phyloP scores from a whole-genome alignment of 1,140 invertebrate genomes.

The Geopemphigus sp. region DNA sequence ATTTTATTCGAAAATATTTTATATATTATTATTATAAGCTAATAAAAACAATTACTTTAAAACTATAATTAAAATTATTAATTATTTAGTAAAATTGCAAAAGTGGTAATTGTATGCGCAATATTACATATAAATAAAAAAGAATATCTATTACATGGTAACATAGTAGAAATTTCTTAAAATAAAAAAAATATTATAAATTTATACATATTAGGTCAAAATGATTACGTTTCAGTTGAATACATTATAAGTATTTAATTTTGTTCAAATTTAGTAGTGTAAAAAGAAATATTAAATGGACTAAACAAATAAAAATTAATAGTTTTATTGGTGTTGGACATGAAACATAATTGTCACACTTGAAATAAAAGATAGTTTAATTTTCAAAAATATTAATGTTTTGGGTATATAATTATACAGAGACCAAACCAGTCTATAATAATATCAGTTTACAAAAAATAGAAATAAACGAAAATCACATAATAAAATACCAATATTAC shows the following conservation, averaged over 20 bases:
- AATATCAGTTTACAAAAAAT: constrained; percentile 2
- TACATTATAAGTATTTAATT: no score
- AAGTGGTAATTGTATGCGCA: not conserved
- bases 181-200: not conserved
- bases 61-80: not conserved
- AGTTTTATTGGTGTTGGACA: not conserved
- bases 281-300: not conserved
- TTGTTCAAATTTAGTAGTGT: no score
- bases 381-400: no score
- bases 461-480: constrained; percentile 10
- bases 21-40: not conserved
- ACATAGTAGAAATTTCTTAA: not conserved
- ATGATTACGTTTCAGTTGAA: no score
- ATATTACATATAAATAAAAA: not conserved
- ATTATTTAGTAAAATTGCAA: not conserved
- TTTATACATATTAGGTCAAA: no score
- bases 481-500: not conserved
- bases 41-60: not conserved
- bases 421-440: not conserved
- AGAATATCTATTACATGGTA: not conserved
- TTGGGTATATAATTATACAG: no score
- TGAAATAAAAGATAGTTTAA: no score
- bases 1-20: not conserved
- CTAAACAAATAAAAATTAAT: not conserved
- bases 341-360: no score